Percentiles rank a stretch among this genome's conserved stretches.
Evolutionary conservation across 2,113 vertebrate genomes (phyloP).

Genomic region (Pseudonaja textilis): DNA sequence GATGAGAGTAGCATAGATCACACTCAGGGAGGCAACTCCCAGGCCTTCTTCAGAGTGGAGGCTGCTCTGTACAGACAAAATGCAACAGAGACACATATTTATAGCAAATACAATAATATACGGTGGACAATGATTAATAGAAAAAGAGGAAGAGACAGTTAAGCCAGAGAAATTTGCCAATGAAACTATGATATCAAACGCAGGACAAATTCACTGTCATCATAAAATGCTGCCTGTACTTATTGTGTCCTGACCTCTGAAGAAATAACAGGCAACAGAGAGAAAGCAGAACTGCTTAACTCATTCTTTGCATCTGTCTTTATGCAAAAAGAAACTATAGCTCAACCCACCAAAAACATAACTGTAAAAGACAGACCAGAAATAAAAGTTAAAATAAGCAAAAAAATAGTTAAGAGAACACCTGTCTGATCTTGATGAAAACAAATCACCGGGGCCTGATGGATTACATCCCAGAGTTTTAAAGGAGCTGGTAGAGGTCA

Average conservation of each 20-base stretch:
- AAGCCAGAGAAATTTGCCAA: background rate
- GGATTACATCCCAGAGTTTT: too few species aligned
- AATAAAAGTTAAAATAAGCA: too few species aligned
- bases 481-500: too few species aligned
- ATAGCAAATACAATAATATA: background rate
- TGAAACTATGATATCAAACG: background rate
- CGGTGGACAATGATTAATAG: background rate
- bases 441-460: too few species aligned
- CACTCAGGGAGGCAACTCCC: slow-evolving; percentile 86
- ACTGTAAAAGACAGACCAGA: too few species aligned
- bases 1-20: slow-evolving; percentile 85
- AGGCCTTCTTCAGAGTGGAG: slow-evolving; percentile 85
- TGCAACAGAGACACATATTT: background rate
- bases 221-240: background rate
- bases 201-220: background rate
- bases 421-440: too few species aligned
- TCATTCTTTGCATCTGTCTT: too few species aligned
- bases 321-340: too few species aligned
- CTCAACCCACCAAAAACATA: too few species aligned
- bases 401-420: too few species aligned
- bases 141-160: background rate
- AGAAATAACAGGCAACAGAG: background rate
- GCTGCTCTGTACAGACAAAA: slow-evolving; percentile 82
- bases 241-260: background rate
- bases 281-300: too few species aligned